Conservation (phyloP, 2,113 vertebrate species). For the Muscicapa adusta region DNA sequence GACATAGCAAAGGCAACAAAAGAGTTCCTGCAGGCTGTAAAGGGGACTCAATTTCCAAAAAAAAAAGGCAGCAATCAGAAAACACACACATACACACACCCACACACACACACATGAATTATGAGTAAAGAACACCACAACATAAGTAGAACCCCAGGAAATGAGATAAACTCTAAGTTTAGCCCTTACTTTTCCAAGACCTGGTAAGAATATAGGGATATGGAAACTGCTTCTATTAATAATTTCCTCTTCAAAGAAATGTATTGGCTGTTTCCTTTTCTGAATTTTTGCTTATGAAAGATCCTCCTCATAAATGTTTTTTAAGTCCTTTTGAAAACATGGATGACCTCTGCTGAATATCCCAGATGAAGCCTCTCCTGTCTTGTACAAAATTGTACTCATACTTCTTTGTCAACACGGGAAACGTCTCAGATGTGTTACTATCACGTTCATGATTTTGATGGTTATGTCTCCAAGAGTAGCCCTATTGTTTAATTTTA, state of each 20-base stretch:
- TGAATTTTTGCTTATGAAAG: background rate
- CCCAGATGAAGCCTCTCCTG: background rate
- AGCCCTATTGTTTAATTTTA: background rate
- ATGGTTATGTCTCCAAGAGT: background rate
- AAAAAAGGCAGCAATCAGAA: background rate
- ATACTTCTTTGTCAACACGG: fast-evolving
- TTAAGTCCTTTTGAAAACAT: background rate
- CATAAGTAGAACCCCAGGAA: constrained; percentile 20
- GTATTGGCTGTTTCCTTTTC: background rate
- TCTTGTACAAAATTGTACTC: background rate
- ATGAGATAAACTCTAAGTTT: constrained; percentile 17
- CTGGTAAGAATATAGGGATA: background rate
- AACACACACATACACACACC: background rate
- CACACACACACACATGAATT: background rate
- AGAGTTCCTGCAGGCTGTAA: background rate
- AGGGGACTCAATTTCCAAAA: background rate
- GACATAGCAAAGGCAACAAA: background rate
- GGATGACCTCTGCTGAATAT: background rate
- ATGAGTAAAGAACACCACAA: background rate
- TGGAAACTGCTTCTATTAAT: constrained; percentile 21
- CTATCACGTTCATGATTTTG: background rate
- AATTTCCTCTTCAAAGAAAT: constrained; percentile 4
- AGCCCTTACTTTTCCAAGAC: background rate
- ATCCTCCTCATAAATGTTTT: background rate
- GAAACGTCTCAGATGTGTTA: background rate